Evolutionary conservation across 2,888 invertebrate genomes (phyloP), one percentile per base, ranked within the genome.

Genomic region (Agrochola lota): DNA sequence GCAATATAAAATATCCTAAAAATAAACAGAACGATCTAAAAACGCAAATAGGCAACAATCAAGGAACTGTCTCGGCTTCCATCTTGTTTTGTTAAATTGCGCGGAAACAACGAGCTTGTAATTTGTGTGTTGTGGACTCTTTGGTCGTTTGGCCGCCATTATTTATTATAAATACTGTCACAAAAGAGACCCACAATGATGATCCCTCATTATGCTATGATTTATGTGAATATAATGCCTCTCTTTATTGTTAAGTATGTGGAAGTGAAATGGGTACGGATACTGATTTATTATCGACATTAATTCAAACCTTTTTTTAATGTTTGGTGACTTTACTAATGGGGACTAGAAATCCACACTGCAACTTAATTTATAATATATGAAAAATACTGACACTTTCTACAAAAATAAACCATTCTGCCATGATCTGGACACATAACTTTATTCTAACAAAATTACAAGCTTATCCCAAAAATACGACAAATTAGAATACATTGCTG

Each of bases 61-160:
- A 74, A 74, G 57, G 26, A 71, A 69, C 62, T 69, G 76, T 77
- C 79, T 77, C 76, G 60, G 49, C 79, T 66, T 71, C 88, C 87
- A 86, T 88, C 83, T 86, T 87, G 83, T 81, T 84, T 81, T 83
- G 91, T 85, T 90, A 90, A 93, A 92, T 91, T 89, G 90, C 84
- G 90, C 89, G 90, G 92, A 91, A 93, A 91, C 91, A 90, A 92
- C 91, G 91, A 91, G 87, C 83, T 85, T 84, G 90, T 94, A 93
- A 94, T 93, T 76, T 92, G 90, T 88, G 70, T 87, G 80, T 83
- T 85, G 79, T 75, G 83, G 78, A 78, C 88, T 84, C 66, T 74
- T 83, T 80, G 63, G 59, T 68, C 76, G 80, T 85, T 83, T 76
- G 73, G 77, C 59, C 69, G 62, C 81, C 85, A 83, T 89, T 86